Evolutionary conservation across 2,797 vertebrate genomes (phyloP).

Genomic region (Chrysocyon brachyurus): DNA sequence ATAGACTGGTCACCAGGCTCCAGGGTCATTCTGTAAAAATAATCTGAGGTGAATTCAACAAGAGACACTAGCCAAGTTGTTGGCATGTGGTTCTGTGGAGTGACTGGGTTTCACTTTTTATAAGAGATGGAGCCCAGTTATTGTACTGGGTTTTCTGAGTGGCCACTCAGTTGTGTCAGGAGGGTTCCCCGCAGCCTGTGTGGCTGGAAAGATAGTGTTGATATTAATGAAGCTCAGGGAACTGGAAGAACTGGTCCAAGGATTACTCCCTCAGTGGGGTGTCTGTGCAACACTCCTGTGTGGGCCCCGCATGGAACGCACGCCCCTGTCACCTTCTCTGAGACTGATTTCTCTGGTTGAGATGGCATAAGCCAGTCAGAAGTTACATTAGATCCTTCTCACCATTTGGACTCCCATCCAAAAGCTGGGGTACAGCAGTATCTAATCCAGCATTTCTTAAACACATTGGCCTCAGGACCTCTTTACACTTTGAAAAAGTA

Average conservation of each 20-base stretch:
- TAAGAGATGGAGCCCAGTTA: not conserved
- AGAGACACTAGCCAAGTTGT: not conserved
- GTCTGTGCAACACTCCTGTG: not conserved
- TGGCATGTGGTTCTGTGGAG: not conserved
- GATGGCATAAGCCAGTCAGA: not conserved
- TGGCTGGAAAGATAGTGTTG: not conserved
- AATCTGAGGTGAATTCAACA: not conserved
- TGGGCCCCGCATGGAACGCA: not conserved
- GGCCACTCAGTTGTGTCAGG: not conserved
- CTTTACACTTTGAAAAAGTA: not conserved
- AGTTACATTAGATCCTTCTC: not conserved
- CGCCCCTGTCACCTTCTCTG: not conserved
- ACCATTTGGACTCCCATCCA: not conserved
- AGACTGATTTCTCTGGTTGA: not conserved
- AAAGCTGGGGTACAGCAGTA: not conserved
- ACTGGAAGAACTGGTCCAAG: slow-evolving; percentile 53
- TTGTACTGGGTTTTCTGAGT: not conserved
- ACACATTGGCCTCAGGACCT: not conserved
- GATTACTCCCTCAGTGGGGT: not conserved
- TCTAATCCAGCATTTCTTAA: not conserved
- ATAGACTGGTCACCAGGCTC: slow-evolving; percentile 31
- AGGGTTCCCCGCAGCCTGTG: not conserved
- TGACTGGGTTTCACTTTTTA: not conserved
- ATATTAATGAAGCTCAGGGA: not conserved
- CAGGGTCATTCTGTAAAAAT: not conserved